Evolutionary conservation across 2,888 invertebrate genomes (phyloP), one percentile per base, ranked within the genome.

Genomic region (Empis stercorea): DNA sequence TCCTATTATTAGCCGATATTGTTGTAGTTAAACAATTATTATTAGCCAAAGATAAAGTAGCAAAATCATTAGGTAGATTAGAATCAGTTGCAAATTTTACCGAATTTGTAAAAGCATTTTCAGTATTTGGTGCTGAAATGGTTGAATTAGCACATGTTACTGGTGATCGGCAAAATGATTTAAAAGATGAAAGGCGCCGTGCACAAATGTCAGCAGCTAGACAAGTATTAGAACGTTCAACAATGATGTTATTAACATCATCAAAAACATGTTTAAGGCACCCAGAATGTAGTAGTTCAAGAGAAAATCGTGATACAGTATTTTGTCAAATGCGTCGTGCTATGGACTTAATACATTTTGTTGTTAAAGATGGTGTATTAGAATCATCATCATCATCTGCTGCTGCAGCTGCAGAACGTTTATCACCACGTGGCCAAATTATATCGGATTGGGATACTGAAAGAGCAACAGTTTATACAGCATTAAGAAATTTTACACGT

Each of bases 51-150:
- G 94, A 96, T 68, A 95, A 95, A 80, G 92, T 92, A 67, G 83
- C 85, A 52, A 81, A 86, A 57, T 83, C 86, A 59, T 74, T 89
- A 61, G 87, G 87, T 57, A 80, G 87, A 50, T 73, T 91, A 60
- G 89, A 89, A 70, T 86, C 86, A 44, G 88, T 91, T 52, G 84
- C 85, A 57, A 89, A 88, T 72, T 89, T 89, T 65, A 92, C 95
- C 45, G 97, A 99, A 71, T 99, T 99, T 69, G 96, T 99, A 48
- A 89, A 94, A 65, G 93, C 95, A 17, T 99, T 99, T 73, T 94
- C 95, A 56, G 92, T 95, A 68, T 97, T 99, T 68, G 99, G 97
- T 37, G 87, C 87, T 17, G 95, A 97, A 68, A 97, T 99, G 96
- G 95, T 99, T 54, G 96, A 97, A 67, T 73, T 99, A 57, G 96